A percentile compares a stretch with the other conserved stretches of the same genome.
phyloP scores from a whole-genome alignment of 2,888 invertebrate species.

The Tanypteryx hageni region DNA sequence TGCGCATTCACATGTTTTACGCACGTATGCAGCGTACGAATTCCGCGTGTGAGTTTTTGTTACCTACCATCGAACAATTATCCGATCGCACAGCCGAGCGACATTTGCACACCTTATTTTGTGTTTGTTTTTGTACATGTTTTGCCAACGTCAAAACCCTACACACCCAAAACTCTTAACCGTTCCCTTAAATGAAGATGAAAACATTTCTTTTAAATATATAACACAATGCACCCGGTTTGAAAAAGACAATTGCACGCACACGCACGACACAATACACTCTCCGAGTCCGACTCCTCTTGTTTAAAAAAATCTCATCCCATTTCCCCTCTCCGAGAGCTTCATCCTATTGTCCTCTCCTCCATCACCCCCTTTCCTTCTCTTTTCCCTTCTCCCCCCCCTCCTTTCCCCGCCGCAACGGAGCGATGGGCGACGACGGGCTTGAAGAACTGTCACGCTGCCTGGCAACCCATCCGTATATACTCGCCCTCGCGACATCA shows the following conservation, averaged over 20 bases:
- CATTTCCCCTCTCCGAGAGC: no score
- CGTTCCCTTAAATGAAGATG: neutral
- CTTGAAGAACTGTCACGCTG: neutral
- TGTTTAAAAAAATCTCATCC: no score
- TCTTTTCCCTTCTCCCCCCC: no score
- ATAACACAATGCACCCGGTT: neutral
- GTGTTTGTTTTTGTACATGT: neutral
- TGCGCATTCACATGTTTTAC: no score
- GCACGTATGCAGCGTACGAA: neutral
- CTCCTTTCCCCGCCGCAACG: no score
- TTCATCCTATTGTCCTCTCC: no score
- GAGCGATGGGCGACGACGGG: no score
- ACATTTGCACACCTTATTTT: no score
- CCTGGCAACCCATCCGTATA: neutral
- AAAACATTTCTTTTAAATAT: conserved; percentile 6
- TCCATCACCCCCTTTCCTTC: no score
- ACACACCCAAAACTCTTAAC: neutral
- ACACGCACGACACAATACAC: no score
- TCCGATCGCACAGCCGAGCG: neutral
- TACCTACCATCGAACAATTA: neutral
- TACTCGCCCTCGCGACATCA: no score
- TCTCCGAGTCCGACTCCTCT: no score
- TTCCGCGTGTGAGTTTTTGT: neutral
- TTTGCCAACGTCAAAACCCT: neutral
- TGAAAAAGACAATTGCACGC: neutral